Evolutionary conservation across 2,888 invertebrate genomes (phyloP).

Genomic region (Parthenolecanium corni): DNA sequence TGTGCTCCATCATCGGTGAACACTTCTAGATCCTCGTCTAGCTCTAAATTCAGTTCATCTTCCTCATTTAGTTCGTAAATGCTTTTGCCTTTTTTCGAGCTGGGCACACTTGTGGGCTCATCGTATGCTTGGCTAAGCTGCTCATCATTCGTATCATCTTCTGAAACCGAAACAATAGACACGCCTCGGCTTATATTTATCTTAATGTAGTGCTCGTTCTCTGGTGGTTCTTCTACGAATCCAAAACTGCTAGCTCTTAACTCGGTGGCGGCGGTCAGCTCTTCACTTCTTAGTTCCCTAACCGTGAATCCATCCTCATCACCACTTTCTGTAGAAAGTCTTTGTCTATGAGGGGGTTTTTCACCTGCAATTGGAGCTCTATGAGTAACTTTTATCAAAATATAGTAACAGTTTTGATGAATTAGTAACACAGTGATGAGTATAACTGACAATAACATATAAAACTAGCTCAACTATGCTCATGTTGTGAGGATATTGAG

Average conservation of each 20-base stretch:
- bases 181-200: slow-evolving; percentile 43
- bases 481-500: too few relatives aligned
- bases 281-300: slow-evolving; percentile 20
- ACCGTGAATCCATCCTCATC: slow-evolving; percentile 25
- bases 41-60: slow-evolving; percentile 30
- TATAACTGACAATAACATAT: too few relatives aligned
- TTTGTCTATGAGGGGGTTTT: background rate
- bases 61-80: slow-evolving; percentile 29
- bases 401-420: too few relatives aligned
- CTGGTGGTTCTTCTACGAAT: slow-evolving; percentile 40
- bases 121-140: background rate
- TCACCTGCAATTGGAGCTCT: slow-evolving; percentile 17
- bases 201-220: slow-evolving; percentile 38
- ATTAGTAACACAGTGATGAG: too few relatives aligned
- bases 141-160: slow-evolving; percentile 35
- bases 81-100: slow-evolving; percentile 17
- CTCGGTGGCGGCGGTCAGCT: slow-evolving; percentile 17
- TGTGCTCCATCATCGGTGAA: slow-evolving; percentile 12
- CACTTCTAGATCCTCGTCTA: slow-evolving; percentile 29
- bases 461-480: too few relatives aligned
- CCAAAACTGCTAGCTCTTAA: slow-evolving; percentile 39
- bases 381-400: background rate
- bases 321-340: slow-evolving; percentile 6
- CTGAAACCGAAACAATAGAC: slow-evolving; percentile 55
- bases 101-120: background rate